Base-by-base conservation (phyloP, 1,140 invertebrate genomes). In the Micrasema minimum region DNA sequence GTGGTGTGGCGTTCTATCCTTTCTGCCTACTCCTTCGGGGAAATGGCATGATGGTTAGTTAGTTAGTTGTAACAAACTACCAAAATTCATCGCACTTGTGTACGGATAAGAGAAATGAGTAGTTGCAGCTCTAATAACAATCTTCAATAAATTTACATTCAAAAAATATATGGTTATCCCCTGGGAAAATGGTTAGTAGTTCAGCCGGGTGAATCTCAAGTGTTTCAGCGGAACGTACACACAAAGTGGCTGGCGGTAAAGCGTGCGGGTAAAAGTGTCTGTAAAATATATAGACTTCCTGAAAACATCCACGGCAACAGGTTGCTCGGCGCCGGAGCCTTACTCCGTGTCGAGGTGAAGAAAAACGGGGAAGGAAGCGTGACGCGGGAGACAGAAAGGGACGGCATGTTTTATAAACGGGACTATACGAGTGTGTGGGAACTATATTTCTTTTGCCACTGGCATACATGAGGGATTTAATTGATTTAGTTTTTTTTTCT, bases 281-380 rank as follows among this genome's bases (percentile, higher is more conserved):
- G 55, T 59, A 59, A 59, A 64, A 64, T 46, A 64, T 45, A 46
- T 64, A 64, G 61, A 46, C 61, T 64, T 46, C 61, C 61, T 64
- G 61, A 64, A 64, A 64, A 48, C 55, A 59, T 59, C 16, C 61
- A 14, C 18, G 12, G 61, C 61, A 64, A 64, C 61, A 64, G 61
- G 61, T 64, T 31, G 61, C 22, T 16, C 53, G n/a, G 22, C 22
- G n/a, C 10, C 18, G 37, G 61, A 26, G 26, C 61, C 43, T 37
- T 23, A 46, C 18, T 18, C 43, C 11, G 20, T n/a, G 22, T 2
- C 43, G 45, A 48, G 20, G 26, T 35, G 61, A 64, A 59, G 55
- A 59, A 59, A 59, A 59, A 59, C 55, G 38, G 14, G 35, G 12
- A 41, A 59, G 55, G 55, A 43, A 59, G 18, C 26, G n/a, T 11